Percentiles rank a stretch among this genome's conserved stretches.
Conservation (phyloP, 2,888 invertebrate genomes). For the Entomobrya proxima region DNA sequence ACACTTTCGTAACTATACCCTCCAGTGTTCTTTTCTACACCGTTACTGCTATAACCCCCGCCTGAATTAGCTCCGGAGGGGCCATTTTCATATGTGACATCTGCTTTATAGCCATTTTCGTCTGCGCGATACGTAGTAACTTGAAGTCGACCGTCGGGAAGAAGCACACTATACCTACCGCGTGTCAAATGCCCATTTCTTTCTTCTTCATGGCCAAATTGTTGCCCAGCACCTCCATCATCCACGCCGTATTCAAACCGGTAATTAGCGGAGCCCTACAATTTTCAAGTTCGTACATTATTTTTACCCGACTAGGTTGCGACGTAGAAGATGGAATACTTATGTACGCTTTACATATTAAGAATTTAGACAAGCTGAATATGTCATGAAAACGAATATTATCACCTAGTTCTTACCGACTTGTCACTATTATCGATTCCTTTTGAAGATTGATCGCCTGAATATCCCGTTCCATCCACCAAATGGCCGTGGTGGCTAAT, state of each 20-base stretch:
- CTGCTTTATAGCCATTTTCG: slow-evolving; percentile 70
- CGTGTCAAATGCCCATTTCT: slow-evolving; percentile 70
- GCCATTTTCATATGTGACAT: slow-evolving; percentile 63
- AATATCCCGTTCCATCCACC: slow-evolving; percentile 28
- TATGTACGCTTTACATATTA: too few relatives aligned
- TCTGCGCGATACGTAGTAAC: slow-evolving; percentile 73
- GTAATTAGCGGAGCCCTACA: slow-evolving; percentile 70
- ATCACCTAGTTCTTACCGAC: slow-evolving; percentile 2
- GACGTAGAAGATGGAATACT: too few relatives aligned
- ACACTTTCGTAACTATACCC: slow-evolving; percentile 36
- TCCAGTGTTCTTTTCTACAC: slow-evolving; percentile 5
- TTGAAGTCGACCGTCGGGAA: slow-evolving; percentile 73
- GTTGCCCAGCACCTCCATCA: slow-evolving; percentile 66
- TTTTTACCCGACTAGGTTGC: neutral
- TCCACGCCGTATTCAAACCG: slow-evolving; percentile 73
- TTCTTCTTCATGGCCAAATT: slow-evolving; percentile 74
- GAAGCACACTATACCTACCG: slow-evolving; percentile 70
- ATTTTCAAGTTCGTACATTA: slow-evolving; percentile 29
- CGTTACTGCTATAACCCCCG: neutral
- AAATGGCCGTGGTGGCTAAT: neutral
- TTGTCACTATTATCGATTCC: slow-evolving; percentile 36
- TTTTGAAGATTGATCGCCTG: slow-evolving; percentile 25
- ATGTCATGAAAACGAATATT: neutral
- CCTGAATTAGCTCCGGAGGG: neutral
- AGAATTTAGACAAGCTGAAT: too few relatives aligned